A percentile compares a stretch with the other conserved stretches of the same genome.
These are phyloP conservation scores for Spea multiplicata DNA, from an alignment of 2,113 vertebrate genomes.

Conservation along the genomic window DNA sequence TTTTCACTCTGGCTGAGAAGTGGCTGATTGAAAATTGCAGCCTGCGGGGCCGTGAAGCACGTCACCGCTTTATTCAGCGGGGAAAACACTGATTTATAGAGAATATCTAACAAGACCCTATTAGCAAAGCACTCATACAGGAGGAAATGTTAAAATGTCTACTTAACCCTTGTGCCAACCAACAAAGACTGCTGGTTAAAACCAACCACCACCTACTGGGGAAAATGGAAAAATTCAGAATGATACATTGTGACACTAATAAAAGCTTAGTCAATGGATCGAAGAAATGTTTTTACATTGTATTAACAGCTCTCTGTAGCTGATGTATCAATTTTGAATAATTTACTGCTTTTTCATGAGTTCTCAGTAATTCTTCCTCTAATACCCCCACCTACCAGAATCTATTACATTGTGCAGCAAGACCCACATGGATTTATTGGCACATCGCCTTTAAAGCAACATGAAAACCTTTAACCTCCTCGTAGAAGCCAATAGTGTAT, in stretches of 20 bases:
- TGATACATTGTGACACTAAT: not conserved
- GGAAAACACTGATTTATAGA: conserved; percentile 31
- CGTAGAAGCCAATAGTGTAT: too few relatives aligned
- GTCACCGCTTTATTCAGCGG: conserved; percentile 22
- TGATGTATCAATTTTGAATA: not conserved
- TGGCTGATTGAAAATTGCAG: conserved; percentile 42
- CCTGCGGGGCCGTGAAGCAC: conserved; percentile 24
- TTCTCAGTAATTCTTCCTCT: not conserved
- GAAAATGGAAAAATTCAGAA: not conserved
- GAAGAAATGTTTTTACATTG: not conserved
- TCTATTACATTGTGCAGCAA: too few relatives aligned
- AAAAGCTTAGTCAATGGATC: not conserved
- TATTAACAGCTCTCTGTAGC: not conserved
- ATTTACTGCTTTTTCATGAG: not conserved
- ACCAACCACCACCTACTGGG: not conserved
- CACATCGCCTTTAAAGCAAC: too few relatives aligned
- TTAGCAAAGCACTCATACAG: not conserved
- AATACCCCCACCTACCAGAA: not conserved
- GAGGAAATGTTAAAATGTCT: not conserved
- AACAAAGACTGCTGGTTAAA: not conserved
- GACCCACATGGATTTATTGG: too few relatives aligned
- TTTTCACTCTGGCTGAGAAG: conserved; percentile 36
- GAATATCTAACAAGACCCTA: conserved; percentile 31
- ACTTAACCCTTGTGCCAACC: conserved; percentile 17
- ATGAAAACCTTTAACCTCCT: too few relatives aligned